Base-by-base conservation (phyloP, 2,113 vertebrate genomes). In the Toxotes jaculatrix region DNA sequence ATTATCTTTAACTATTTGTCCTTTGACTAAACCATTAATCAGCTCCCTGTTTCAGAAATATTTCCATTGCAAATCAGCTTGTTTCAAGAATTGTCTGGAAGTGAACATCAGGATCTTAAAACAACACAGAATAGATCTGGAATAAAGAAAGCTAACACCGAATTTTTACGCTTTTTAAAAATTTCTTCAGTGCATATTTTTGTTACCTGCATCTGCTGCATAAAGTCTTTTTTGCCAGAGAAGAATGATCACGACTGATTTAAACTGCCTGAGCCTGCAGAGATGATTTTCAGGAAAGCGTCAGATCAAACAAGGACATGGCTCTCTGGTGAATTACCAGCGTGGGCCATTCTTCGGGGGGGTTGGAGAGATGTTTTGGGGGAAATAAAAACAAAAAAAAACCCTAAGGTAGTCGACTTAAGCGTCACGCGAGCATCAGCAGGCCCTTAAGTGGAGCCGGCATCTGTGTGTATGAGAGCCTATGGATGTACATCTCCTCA, bases 231-330 rank as follows among this genome's bases (percentile, higher is more conserved):
- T 66, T 38, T 70, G 47, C 27, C 55, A 56, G 16, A 74, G 32
- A 69, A 36, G 43, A 83, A 31, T 7, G 38, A 72, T 88, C 59
- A 32, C 8, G 68, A 80, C 40, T 27, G 47, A 76, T 69, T 79
- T 55, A 56, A 65, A 72, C 11, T 55, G 45, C 62, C 62, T 74
- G 67, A 74, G 73, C 65, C 73, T 69, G 59, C 57, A 51, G 42
- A 75, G 67, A 64, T 63, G 74, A 72, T 84, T 89, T 85, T 62
- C 55, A 88, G 74, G 63, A 77, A 79, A 66, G 74, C 45, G 16
- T 38, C 66, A 75, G 82, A 87, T 89, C 77, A 88, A 79, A 88
- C 77, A 60, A 73, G 56, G 43, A 79, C 70, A 63, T 34, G 27
- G 38, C 10, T 79, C 68, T 77, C 64, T 27, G 40, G 74, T 72